phyloP scores from a whole-genome alignment of 35 echinoderm and acorn worm species.

The Heliocidaris erythrogramma region DNA sequence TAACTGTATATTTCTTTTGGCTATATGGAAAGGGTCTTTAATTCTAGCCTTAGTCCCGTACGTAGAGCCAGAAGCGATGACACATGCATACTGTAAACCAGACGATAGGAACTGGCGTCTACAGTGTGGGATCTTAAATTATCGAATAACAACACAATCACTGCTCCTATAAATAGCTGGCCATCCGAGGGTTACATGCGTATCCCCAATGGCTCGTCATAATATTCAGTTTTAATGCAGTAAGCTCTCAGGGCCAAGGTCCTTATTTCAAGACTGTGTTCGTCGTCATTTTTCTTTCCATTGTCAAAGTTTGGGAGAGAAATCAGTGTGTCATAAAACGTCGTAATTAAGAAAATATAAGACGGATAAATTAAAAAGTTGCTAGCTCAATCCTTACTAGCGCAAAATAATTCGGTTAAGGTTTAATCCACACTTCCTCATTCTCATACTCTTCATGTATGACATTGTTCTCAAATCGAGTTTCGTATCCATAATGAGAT shows the following conservation, averaged over 20 bases:
- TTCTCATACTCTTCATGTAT: no score
- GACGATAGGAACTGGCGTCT: not conserved
- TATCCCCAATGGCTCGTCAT: no score
- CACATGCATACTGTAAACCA: not conserved
- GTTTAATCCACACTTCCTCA: no score
- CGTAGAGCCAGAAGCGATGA: not conserved
- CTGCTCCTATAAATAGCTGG: not conserved
- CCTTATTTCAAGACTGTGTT: not conserved
- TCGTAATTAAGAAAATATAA: no score
- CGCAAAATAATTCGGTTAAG: no score
- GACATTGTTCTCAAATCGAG: no score
- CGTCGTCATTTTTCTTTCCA: not conserved
- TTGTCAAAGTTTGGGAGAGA: not conserved
- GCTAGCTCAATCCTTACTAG: no score
- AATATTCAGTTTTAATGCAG: no score
- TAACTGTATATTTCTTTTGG: not conserved
- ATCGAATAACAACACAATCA: not conserved
- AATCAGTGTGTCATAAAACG: not conserved
- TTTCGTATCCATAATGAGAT: no score
- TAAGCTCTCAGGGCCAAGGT: not conserved
- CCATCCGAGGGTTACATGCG: not conserved
- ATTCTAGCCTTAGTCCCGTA: not conserved
- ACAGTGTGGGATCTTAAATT: not conserved
- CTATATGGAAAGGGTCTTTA: not conserved
- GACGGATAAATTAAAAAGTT: no score